Evolutionary conservation across 2,113 vertebrate species (phyloP).

Genomic region (Cheilinus undulatus): DNA sequence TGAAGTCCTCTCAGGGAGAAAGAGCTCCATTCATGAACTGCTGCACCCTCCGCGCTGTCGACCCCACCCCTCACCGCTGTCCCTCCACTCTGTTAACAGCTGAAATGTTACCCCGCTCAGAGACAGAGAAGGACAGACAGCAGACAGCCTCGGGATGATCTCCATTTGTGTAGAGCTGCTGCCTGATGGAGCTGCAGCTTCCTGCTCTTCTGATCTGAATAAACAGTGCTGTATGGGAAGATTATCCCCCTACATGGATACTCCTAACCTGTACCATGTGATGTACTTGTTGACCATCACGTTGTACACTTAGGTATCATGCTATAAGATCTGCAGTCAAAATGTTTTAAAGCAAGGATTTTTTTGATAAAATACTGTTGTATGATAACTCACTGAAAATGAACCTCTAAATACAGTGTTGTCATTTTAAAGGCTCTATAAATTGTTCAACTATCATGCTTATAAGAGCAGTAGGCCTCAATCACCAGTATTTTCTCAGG

Average conservation of each 20-base stretch:
- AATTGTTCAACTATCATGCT: too few relatives aligned
- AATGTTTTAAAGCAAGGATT: too few relatives aligned
- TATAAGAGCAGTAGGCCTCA: neutral
- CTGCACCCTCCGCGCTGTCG: conserved; percentile 43
- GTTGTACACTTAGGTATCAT: too few relatives aligned
- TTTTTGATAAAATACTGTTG: too few relatives aligned
- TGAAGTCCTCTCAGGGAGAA: conserved; percentile 79
- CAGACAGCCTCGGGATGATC: conserved; percentile 45
- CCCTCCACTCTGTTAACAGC: conserved; percentile 77
- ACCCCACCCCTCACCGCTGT: conserved; percentile 53
- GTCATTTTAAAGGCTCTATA: too few relatives aligned
- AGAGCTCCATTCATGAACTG: conserved; percentile 74
- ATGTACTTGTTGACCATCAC: too few relatives aligned
- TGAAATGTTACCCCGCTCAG: conserved; percentile 76
- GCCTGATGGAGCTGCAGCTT: conserved; percentile 30
- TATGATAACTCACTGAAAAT: too few relatives aligned
- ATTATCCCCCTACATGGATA: conserved; percentile 1
- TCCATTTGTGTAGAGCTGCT: conserved; percentile 22
- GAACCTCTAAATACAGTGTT: too few relatives aligned
- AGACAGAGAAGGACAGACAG: conserved; percentile 56
- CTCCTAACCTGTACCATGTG: neutral
- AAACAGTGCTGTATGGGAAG: neutral
- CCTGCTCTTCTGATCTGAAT: conserved; percentile 37
- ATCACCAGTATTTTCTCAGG: too few relatives aligned
- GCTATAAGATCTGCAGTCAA: too few relatives aligned